Base-by-base conservation (phyloP, 2,113 vertebrate species). In the Ammospiza caudacuta region DNA sequence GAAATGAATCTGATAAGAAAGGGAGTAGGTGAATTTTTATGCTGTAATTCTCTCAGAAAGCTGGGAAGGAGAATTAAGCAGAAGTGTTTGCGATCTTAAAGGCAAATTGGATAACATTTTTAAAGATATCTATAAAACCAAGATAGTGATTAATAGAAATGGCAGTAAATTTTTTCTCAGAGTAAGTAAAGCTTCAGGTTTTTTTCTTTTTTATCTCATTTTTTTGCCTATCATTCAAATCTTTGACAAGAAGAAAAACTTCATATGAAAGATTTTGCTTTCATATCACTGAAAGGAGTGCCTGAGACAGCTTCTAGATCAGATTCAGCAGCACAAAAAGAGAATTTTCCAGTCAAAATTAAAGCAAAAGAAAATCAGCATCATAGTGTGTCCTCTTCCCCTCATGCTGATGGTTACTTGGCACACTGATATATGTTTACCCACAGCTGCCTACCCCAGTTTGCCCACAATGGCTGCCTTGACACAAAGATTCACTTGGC, bases 401-500 rank as follows among this genome's bases (percentile, higher is more conserved):
- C 37, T 69, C 51, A 37, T 4, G 3, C 54, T 82, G 90, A 94
- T 91, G 87, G 77, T 82, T 91, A 10, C 77, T 94, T 92, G 81
- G 96, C 90, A 90, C 20, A 3, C 85, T 96, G 92, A 96, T 93
- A 92, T 86, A 96, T 24, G 28, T 74, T 78, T 41, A 46, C 59
- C 74, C 70, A 33, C 2, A 0, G 51, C 67, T 7, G 37, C 64
- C 75, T 90, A 92, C 57, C 58, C 84, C 49, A 66, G 69, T 61
- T 81, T 21, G 2, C 91, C 93, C 87, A 89, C 64, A 82, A 47
- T 67, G 90, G 75, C 96, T 95, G 63, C 95, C 95, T 94, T 94
- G 94, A 95, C 94, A 94, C 21, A 0, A 89, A 84, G 93, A 85
- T 95, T 95, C 91, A 95, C 90, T 95, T 94, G 89, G 95, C 93